Evolutionary conservation across 2,797 vertebrate species (phyloP), one percentile per base, ranked within the genome.

Genomic region (Protosalanx chinensis): DNA sequence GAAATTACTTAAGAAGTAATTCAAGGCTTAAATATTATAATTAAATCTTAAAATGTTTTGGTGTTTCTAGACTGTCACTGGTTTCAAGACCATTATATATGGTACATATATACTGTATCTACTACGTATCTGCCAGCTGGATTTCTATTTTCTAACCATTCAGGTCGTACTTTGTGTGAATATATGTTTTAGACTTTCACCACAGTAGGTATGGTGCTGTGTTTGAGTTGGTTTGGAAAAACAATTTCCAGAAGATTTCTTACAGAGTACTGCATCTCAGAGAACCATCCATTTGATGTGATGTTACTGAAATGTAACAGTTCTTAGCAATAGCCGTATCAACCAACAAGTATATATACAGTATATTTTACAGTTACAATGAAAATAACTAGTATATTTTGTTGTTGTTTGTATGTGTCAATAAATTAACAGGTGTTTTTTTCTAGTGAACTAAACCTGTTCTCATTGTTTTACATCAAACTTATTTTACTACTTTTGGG

Each of bases 401-500:
- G n/a, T n/a, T n/a, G n/a, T n/a, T n/a, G n/a, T 27, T 27, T 1
- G 23, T 27, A 81, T 84, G 61, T 56, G 85, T 88, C 68, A 82
- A 90, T 92, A 91, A 91, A 91, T 84, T 15, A 77, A 88, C 65
- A 74, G 60, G 80, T 88, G 83, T 90, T 91, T 91, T 89, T 61
- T 67, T 18, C 51, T 57, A 63, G 46, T 16, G 20, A 27, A n/a
- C 41, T 46, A 2, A 3, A 64, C 33, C 27, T 46, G 5, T 46
- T 65, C 20, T 41, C 10, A 29, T 20, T 23, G 16, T 68, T 62
- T 15, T 62, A 30, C 60, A 7, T 18, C 15, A 53, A 16, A n/a
- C 63, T 27, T n/a, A n/a, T n/a, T n/a, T n/a, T n/a, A n/a, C n/a
- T 27, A 27, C 23, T 27, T 27, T 27, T 27, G 23, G 23, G 23